phyloP scores from a whole-genome alignment of 2,113 vertebrate genomes.

The Brachyistius frenatus region DNA sequence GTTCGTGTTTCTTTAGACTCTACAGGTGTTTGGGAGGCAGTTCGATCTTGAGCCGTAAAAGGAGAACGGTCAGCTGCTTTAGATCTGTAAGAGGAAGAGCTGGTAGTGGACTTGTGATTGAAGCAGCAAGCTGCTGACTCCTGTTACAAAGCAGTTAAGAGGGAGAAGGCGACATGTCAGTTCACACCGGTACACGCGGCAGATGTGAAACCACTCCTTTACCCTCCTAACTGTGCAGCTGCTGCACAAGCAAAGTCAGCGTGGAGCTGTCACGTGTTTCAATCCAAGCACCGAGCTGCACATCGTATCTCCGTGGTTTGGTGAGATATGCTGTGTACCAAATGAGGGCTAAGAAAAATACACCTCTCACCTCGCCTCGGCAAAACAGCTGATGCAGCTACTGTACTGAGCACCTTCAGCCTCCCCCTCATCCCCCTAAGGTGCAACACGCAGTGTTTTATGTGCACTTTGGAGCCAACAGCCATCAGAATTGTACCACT shows the following conservation, averaged over 20 bases:
- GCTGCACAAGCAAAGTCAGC: not conserved
- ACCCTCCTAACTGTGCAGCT: not conserved
- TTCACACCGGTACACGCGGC: too few relatives aligned
- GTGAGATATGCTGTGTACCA: constrained; percentile 16
- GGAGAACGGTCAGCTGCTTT: constrained; percentile 6
- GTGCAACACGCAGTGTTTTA: constrained; percentile 54
- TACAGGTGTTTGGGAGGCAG: not conserved
- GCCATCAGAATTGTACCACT: constrained; percentile 45
- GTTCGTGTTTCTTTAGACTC: not conserved
- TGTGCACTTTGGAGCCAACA: constrained; percentile 57
- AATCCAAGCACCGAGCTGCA: constrained; percentile 18
- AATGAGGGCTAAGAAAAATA: constrained; percentile 33
- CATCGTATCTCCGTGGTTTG: constrained; percentile 35
- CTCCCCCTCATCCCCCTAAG: constrained; percentile 59
- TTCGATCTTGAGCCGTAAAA: not conserved
- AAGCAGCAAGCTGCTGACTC: not conserved
- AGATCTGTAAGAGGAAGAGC: constrained; percentile 12
- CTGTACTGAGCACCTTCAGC: constrained; percentile 35
- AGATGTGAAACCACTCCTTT: too few relatives aligned
- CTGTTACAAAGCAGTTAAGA: not conserved
- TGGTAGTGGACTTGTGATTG: not conserved
- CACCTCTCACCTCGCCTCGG: constrained; percentile 40
- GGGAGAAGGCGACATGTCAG: not conserved
- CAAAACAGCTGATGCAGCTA: constrained; percentile 57
- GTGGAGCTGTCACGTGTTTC: constrained; percentile 27